These are phyloP conservation scores for Rhinolophus sinicus DNA, from an alignment of 2,113 vertebrate genomes.

Conservation along the genomic window DNA sequence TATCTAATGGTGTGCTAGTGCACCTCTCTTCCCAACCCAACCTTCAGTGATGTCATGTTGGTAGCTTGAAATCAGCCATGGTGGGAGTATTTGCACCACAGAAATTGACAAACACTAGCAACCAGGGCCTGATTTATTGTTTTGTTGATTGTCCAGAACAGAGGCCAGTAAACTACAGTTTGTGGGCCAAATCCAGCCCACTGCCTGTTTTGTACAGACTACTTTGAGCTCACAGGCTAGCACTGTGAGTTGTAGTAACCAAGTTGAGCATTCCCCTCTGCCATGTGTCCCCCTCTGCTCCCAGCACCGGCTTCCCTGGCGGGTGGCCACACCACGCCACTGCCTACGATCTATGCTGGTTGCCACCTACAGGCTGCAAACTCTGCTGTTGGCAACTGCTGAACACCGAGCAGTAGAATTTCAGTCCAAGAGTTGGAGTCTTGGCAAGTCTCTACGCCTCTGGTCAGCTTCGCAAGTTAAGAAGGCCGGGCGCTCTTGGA, in stretches of 20 bases:
- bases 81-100: not conserved
- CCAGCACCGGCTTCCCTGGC: not conserved
- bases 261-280: not conserved
- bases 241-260: not conserved
- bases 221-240: not conserved
- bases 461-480: not conserved
- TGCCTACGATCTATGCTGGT: not conserved
- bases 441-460: not conserved
- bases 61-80: not conserved
- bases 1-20: not conserved
- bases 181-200: not conserved
- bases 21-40: not conserved
- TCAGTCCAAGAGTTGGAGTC: not conserved
- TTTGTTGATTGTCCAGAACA: constrained; percentile 2
- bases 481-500: not conserved
- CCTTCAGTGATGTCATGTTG: not conserved
- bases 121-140: constrained; percentile 8
- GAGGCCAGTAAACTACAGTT: not conserved
- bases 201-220: not conserved
- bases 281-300: not conserved
- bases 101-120: not conserved
- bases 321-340: not conserved
- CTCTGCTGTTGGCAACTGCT: not conserved
- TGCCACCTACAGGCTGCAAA: not conserved
- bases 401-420: not conserved